Evolutionary conservation across 2,113 vertebrate genomes (phyloP), one percentile per base, ranked within the genome.

Genomic region (human): DNA sequence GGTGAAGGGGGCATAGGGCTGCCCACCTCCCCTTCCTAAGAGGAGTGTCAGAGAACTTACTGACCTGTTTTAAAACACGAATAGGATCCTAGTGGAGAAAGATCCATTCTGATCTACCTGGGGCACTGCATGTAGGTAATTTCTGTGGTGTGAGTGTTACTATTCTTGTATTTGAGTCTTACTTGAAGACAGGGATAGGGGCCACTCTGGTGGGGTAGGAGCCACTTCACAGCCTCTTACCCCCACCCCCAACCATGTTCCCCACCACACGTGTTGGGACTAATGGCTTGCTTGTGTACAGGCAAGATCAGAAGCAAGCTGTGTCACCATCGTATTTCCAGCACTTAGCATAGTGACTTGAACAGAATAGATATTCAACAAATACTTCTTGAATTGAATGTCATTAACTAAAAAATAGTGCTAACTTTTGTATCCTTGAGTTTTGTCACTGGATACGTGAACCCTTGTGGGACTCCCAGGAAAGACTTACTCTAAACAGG

Each of bases 191-290:
- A 20, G 70, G 78, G 45, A 7, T 25, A 17, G 12, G n/a, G 72
- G 40, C 50, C 50, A 2, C 45, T 18, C 45, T 32, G 40, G 55
- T 38, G 45, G 38, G 38, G 18, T 18, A 70, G 18, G 22, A 10
- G 23, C 32, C 9, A 3, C 32, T 38, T 73, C 48, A 2, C 8
- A 40, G 68, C 40, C 2, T 52, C 86, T 79, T 48, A 10, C 16
- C 8, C 43, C 25, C 2, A 9, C 5, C 50, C n/a, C 5, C 57
- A n/a, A 16, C 52, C 22, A 25, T 45, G 4, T 40, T 23, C 5
- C 0, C 50, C 45, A 18, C 25, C 17, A 16, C 70, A 11, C 0
- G 4, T 2, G 0, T 9, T n/a, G 83, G 45, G 72, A 32, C 55
- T 6, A 27, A 4, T 80, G 91, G 27, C 27, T 45, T 18, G 0